Evolutionary conservation across 2,797 vertebrate species (phyloP), one percentile per base, ranked within the genome.

Genomic region (Pipistrellus pipistrellus): DNA sequence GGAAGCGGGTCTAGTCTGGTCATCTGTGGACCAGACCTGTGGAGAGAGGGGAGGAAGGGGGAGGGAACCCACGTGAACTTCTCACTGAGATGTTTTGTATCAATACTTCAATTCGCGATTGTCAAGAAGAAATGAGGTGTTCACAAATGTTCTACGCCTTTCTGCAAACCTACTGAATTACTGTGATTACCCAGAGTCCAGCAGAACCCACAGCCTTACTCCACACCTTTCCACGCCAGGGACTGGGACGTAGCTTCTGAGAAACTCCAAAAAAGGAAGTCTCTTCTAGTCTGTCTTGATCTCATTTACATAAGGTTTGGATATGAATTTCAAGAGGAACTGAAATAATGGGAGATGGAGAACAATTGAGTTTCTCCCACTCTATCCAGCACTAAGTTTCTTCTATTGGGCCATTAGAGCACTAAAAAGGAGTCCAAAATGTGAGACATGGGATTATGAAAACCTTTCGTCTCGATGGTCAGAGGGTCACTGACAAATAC

Each of bases 131-230:
- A 96, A 83, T 20, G 71, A 69, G 91, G 73, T 87, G 41, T 92
- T 95, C 73, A 57, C 80, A 83, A 82, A 85, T 96, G 92, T 96
- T 95, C 93, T 96, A 95, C 91, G 93, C 93, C 94, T 96, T 96
- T 96, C 87, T 93, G 75, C 48, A 95, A 94, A 88, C 82, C 76
- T 93, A 59, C 8, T 93, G 95, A 80, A 89, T 94, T 89, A 75
- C 11, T 73, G 82, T 90, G 76, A 85, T 88, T 84, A 90, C 66
- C 91, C 89, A 96, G 82, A 95, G 85, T 95, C 88, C 89, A 94
- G 77, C 73, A 95, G 95, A 95, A 92, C 78, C 91, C 90, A 95
- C 77, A 71, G 97, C 91, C 97, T 97, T 96, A 94, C 69, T 57
- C 64, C 71, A 95, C 23, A 88, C 77, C 71, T 38, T 48, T 86